A percentile compares a stretch with the other conserved stretches of the same genome.
These are phyloP conservation scores for Neostethus bicornis DNA, from an alignment of 2,797 vertebrate genomes.

Conservation along the genomic window DNA sequence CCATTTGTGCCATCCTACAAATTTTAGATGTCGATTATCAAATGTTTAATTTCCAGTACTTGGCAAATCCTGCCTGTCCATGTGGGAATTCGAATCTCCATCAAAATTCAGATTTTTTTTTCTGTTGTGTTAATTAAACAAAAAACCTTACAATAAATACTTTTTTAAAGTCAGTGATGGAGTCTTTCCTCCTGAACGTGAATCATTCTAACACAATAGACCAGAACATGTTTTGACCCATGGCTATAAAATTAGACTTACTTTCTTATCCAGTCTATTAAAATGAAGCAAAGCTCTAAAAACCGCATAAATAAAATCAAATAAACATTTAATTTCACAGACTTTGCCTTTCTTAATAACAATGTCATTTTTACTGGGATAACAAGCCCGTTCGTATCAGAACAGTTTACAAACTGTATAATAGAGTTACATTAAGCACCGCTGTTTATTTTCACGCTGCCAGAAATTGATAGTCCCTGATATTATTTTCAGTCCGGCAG, in stretches of 20 bases:
- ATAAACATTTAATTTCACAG: constrained; percentile 21
- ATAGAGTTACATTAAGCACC: neutral
- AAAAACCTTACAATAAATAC: no score
- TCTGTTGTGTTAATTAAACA: no score
- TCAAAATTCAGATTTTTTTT: no score
- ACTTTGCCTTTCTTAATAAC: constrained; percentile 18
- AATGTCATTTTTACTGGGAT: neutral
- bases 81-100: no score
- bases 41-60: no score
- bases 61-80: no score
- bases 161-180: neutral
- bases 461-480: neutral
- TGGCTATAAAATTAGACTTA: neutral
- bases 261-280: neutral
- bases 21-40: no score
- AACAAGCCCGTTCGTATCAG: neutral
- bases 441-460: neutral
- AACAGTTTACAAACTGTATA: no score
- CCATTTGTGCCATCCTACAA: no score
- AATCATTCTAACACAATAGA: neutral
- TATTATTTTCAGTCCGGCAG: neutral
- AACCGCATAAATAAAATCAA: constrained; percentile 9
- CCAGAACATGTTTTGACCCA: neutral
- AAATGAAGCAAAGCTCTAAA: constrained; percentile 10
- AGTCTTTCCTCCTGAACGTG: neutral